Base-by-base conservation (phyloP, 2,113 vertebrate species). In the Meleagris gallopavo region DNA sequence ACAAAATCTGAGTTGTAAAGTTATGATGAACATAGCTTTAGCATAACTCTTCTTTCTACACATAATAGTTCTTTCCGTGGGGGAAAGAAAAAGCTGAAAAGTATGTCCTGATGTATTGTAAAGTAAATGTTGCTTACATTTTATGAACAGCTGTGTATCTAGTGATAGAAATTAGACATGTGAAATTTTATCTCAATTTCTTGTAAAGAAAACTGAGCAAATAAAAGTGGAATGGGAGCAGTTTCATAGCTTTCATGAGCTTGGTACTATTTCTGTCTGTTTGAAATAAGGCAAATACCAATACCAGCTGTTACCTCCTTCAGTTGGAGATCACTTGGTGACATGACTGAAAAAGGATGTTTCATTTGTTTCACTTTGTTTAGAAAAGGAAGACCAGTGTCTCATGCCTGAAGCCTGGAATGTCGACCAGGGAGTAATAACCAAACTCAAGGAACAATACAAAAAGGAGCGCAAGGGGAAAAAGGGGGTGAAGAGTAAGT, bases 401-500 rank as follows among this genome's bases (percentile, higher is more conserved):
- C 98, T 98, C 97, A 98, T 98, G 97, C 98, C 99, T 96, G 99
- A 99, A 98, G 98, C 99, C 96, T 99, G 99, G 99, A 99, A 99
- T 97, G 99, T 99, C 98, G 99, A 99, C 98, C 99, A 99, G 98
- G 98, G 99, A 98, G 98, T 99, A 98, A 99, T 99, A 98, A 99
- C 98, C 98, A 99, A 99, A 98, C 99, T 99, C 98, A 99, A 99
- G 99, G 99, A 99, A 97, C 99, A 99, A 98, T 99, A 99, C 99
- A 99, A 98, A 99, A 99, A 99, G 99, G 99, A 99, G 98, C 99
- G 99, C 98, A 99, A 99, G 98, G 99, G 99, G 97, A 99, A 99
- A 98, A 99, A 99, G 96, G 99, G 99, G 98, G 99, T 99, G 98
- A 99, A 99, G 99, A 99, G 99, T 99, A 99, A 99, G 99, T 99